Conservation (phyloP, 2,797 vertebrate species). For the Crenichthys baileyi region DNA sequence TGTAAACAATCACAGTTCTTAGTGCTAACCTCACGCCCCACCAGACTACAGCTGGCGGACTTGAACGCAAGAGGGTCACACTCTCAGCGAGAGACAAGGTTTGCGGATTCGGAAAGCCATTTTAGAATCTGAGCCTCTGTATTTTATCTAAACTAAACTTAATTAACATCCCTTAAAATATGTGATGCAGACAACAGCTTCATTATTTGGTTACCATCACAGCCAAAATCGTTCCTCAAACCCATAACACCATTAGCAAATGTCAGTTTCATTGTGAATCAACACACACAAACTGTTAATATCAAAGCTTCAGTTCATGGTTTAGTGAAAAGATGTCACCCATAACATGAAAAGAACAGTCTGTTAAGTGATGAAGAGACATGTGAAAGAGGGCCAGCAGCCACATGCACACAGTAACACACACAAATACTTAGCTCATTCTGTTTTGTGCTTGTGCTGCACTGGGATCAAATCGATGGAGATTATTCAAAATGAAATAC, state of each 20-base stretch:
- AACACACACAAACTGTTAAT: conserved; percentile 45
- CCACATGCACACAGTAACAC: conserved; percentile 21
- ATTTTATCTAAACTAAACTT: conserved; percentile 15
- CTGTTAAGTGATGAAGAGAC: conserved; percentile 53
- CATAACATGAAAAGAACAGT: conserved; percentile 58
- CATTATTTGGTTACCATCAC: conserved; percentile 3
- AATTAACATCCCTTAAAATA: conserved; percentile 11
- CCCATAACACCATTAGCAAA: conserved; percentile 18
- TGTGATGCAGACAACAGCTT: conserved; percentile 5
- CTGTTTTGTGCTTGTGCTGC: conserved; percentile 48
- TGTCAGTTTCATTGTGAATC: conserved; percentile 29
- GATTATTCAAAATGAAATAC: conserved; percentile 78
- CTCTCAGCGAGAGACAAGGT: conserved; percentile 30
- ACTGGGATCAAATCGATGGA: conserved; percentile 75
- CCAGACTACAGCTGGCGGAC: conserved; percentile 49
- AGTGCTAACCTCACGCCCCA: conserved; percentile 51
- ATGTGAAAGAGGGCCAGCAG: conserved; percentile 46
- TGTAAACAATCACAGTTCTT: conserved; percentile 57
- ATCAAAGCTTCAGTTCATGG: conserved; percentile 47
- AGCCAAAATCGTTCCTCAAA: background rate
- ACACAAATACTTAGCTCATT: conserved; percentile 25
- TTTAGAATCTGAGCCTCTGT: conserved; percentile 10
- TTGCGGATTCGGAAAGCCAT: conserved; percentile 15
- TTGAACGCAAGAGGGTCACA: conserved; percentile 32
- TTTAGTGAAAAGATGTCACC: conserved; percentile 50